These are phyloP conservation scores for Leptopilina clavipes DNA, from an alignment of 1,140 invertebrate species.

Conservation along the genomic window DNA sequence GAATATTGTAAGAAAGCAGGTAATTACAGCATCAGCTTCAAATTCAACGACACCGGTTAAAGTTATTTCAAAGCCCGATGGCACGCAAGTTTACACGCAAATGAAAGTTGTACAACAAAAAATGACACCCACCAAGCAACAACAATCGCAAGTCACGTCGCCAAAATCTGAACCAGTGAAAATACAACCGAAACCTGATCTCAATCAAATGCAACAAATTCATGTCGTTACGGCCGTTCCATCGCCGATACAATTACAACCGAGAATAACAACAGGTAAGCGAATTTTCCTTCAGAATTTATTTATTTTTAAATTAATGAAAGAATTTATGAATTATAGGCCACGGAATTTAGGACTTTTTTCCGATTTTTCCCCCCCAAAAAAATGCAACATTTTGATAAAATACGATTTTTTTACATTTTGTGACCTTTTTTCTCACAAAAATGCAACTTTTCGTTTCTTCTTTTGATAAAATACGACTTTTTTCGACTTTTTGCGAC, in stretches of 20 bases:
- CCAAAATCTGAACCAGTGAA: slow-evolving; percentile 71
- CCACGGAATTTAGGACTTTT: background rate
- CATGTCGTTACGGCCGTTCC: slow-evolving; percentile 69
- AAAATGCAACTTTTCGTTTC: too few species aligned
- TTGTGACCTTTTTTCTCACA: too few species aligned
- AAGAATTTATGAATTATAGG: too few species aligned
- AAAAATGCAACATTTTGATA: too few species aligned
- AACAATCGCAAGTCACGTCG: slow-evolving; percentile 44
- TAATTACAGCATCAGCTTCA: slow-evolving; percentile 61
- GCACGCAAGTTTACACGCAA: slow-evolving; percentile 70
- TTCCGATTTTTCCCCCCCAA: too few species aligned
- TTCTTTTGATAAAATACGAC: too few species aligned
- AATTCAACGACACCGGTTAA: slow-evolving; percentile 70
- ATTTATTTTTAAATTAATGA: too few species aligned
- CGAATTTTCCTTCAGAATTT: too few species aligned
- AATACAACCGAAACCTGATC: slow-evolving; percentile 72
- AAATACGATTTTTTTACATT: too few species aligned
- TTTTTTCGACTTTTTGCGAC: too few species aligned
- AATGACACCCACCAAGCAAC: slow-evolving; percentile 58
- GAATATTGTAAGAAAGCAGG: slow-evolving; percentile 69
- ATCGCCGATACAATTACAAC: slow-evolving; percentile 60
- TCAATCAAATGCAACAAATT: slow-evolving; percentile 70
- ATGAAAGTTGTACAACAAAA: slow-evolving; percentile 71
- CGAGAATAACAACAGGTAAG: slow-evolving; percentile 60
- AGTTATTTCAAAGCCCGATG: slow-evolving; percentile 71